Percentiles rank a stretch among this genome's conserved stretches.
phyloP scores from a whole-genome alignment of 2,797 vertebrate genomes.

The Manis crassicaudata region DNA sequence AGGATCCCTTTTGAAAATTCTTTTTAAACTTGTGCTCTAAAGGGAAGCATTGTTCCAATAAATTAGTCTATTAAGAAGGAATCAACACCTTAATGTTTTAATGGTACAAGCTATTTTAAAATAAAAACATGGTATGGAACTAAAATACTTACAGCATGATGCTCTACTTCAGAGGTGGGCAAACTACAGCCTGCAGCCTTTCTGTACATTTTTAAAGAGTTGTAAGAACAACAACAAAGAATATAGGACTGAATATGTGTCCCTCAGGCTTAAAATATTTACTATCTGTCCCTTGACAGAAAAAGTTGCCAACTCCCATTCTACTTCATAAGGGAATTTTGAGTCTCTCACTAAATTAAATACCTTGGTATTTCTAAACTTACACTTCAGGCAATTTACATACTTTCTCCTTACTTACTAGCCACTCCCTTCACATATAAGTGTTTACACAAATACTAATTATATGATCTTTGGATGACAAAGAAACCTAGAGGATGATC shows the following conservation, averaged over 20 bases:
- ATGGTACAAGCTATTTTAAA: neutral
- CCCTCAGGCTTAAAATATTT: constrained; percentile 35
- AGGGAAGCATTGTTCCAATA: neutral
- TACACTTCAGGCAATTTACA: constrained; percentile 5
- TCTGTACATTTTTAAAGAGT: constrained; percentile 16
- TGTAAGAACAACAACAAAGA: constrained; percentile 13
- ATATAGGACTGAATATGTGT: neutral
- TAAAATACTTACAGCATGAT: neutral
- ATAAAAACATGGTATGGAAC: neutral
- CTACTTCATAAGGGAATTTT: constrained; percentile 24
- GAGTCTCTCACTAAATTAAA: constrained; percentile 3
- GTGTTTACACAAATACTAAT: constrained; percentile 26
- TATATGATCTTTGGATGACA: neutral
- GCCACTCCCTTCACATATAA: neutral
- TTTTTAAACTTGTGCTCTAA: constrained; percentile 26
- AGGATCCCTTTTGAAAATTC: neutral
- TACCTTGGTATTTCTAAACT: neutral
- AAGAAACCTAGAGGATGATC: neutral
- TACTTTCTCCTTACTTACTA: neutral
- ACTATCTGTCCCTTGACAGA: neutral
- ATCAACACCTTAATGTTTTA: constrained; percentile 2
- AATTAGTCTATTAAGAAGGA: neutral
- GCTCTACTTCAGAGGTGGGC: neutral
- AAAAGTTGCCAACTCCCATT: neutral
- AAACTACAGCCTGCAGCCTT: neutral